Conservation (phyloP, 2,797 vertebrate species). For the Falco biarmicus region DNA sequence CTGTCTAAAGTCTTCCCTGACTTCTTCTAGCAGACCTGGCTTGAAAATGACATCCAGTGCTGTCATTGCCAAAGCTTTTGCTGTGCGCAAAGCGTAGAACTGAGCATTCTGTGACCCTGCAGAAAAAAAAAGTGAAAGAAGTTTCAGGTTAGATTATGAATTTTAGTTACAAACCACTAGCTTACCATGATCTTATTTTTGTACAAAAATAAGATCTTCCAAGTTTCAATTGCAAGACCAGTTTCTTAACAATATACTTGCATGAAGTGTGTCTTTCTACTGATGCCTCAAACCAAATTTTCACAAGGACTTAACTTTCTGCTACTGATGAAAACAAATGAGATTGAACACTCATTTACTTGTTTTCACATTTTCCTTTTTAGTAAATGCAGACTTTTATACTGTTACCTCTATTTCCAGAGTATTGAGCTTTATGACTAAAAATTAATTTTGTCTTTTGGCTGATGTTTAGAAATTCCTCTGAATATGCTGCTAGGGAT, state of each 20-base stretch:
- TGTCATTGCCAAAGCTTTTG: slow-evolving; percentile 90
- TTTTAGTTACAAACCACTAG: not conserved
- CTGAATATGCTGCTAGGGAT: not conserved
- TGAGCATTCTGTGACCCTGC: slow-evolving; percentile 88
- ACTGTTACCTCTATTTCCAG: not conserved
- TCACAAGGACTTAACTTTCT: not conserved
- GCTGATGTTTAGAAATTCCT: not conserved
- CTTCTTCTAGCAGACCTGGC: slow-evolving; percentile 79
- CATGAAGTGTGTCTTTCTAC: not conserved
- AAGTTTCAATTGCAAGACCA: not conserved
- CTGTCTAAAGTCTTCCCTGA: slow-evolving; percentile 83
- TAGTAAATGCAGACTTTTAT: not conserved
- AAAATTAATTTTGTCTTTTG: not conserved
- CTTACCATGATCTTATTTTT: no score
- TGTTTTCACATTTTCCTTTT: not conserved
- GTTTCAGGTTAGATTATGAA: not conserved
- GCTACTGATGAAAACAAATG: not conserved
- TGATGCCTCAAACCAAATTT: not conserved
- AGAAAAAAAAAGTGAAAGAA: not conserved
- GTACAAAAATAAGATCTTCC: not conserved
- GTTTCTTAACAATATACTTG: not conserved
- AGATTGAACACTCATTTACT: not conserved
- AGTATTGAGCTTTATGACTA: not conserved
- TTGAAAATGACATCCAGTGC: slow-evolving; percentile 88
- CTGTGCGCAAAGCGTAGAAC: slow-evolving; percentile 85